Evolutionary conservation across 2,888 invertebrate species (phyloP).

Genomic region (Bembecia ichneumoniformis): DNA sequence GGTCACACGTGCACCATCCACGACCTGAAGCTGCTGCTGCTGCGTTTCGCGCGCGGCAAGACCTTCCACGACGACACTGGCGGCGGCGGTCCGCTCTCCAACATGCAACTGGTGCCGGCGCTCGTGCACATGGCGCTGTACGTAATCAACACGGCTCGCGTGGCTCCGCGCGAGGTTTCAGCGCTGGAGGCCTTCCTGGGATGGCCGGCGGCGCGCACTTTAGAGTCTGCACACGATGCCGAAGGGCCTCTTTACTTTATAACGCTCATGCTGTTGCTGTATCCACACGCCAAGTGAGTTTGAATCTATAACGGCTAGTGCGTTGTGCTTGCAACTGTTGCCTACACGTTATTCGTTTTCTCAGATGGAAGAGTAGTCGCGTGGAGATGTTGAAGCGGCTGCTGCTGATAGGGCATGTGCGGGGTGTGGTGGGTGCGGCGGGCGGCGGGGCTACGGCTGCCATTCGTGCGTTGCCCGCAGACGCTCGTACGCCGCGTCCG

Average conservation of each 20-base stretch:
- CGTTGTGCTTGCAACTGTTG: no score
- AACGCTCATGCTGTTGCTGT: conserved; percentile 84
- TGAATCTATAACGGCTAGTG: no score
- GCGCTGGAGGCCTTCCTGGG: conserved; percentile 82
- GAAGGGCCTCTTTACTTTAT: conserved; percentile 94
- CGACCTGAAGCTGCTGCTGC: conserved; percentile 90
- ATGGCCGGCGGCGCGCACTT: conserved; percentile 73
- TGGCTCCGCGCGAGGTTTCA: conserved; percentile 83
- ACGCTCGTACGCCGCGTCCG: conserved; percentile 69
- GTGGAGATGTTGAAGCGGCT: conserved; percentile 83
- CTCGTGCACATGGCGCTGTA: conserved; percentile 95
- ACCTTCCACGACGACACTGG: conserved; percentile 98
- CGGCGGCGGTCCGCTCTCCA: conserved; percentile 96
- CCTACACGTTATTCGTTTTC: no score
- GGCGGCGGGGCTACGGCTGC: conserved; percentile 78
- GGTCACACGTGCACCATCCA: conserved; percentile 88
- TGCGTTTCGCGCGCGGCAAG: conserved; percentile 93
- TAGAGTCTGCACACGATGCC: conserved; percentile 89
- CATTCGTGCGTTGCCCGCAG: conserved; percentile 65
- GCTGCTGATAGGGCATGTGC: conserved; percentile 82
- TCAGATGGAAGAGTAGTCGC: conserved; percentile 81
- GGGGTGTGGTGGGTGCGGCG: conserved; percentile 73
- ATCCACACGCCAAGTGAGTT: conserved; percentile 75
- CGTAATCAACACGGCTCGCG: conserved; percentile 86
- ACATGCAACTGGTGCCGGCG: conserved; percentile 97